Percentiles rank a stretch among this genome's conserved stretches.
Conservation (phyloP, 2,888 invertebrate genomes). For the Hedychridium roseum region DNA sequence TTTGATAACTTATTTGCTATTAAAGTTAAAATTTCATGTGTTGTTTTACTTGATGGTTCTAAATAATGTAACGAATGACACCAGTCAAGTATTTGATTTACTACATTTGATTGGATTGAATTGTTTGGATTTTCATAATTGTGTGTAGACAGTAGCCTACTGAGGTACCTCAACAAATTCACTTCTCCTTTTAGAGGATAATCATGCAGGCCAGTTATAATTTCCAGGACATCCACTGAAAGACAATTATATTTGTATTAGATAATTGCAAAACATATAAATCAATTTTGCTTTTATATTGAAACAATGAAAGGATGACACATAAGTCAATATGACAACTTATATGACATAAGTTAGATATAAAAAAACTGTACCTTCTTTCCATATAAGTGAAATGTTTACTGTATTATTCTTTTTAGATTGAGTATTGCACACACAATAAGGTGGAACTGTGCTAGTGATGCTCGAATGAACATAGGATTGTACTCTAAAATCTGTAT, state of each 20-base stretch:
- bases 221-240: slow-evolving; percentile 48
- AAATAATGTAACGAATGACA: slow-evolving; percentile 69
- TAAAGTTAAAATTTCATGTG: slow-evolving; percentile 44
- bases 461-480: slow-evolving; percentile 36
- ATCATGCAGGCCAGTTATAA: slow-evolving; percentile 53
- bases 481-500: slow-evolving; percentile 65
- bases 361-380: slow-evolving; percentile 80
- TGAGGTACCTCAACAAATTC: slow-evolving; percentile 76
- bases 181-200: slow-evolving; percentile 75
- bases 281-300: too few relatives aligned
- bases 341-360: too few relatives aligned
- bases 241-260: slow-evolving; percentile 13
- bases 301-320: too few relatives aligned
- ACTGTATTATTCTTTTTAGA: slow-evolving; percentile 53
- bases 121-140: slow-evolving; percentile 67
- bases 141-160: slow-evolving; percentile 66
- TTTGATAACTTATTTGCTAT: slow-evolving; percentile 16
- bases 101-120: slow-evolving; percentile 58
- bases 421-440: slow-evolving; percentile 32
- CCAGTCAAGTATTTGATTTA: slow-evolving; percentile 74
- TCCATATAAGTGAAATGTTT: slow-evolving; percentile 78
- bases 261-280: too few relatives aligned
- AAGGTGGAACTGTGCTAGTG: slow-evolving; percentile 5
- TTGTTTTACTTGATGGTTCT: slow-evolving; percentile 65
- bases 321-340: too few relatives aligned